Evolutionary conservation across 1,140 invertebrate species (phyloP).

Genomic region (Drosophila yakuba): DNA sequence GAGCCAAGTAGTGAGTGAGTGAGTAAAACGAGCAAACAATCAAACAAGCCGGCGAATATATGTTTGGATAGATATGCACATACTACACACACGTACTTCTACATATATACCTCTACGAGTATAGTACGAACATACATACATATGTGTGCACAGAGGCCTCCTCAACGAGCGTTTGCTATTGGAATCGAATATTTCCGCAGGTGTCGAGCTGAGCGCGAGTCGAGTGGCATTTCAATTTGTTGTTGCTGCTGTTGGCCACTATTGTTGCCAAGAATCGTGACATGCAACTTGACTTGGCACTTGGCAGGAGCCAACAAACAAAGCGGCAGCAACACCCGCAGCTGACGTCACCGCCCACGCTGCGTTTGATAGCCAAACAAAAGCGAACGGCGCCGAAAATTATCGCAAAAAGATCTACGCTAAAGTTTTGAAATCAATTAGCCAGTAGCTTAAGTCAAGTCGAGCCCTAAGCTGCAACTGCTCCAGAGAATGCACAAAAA

Average conservation of each 20-base stretch:
- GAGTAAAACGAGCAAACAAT: slow-evolving; percentile 44
- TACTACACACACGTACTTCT: not conserved
- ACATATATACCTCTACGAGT: too few relatives aligned
- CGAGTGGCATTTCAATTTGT: slow-evolving; percentile 76
- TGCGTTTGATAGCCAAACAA: slow-evolving; percentile 34
- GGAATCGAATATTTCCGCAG: slow-evolving; percentile 76
- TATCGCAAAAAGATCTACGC: slow-evolving; percentile 29
- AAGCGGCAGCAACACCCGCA: slow-evolving; percentile 36
- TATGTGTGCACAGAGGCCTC: slow-evolving; percentile 57
- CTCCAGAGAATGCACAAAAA: slow-evolving; percentile 3
- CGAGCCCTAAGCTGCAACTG: slow-evolving; percentile 40
- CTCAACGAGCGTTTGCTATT: slow-evolving; percentile 42
- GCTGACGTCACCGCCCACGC: slow-evolving; percentile 65
- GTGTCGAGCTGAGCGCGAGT: slow-evolving; percentile 63
- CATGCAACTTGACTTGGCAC: slow-evolving; percentile 77
- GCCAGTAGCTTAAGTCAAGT: slow-evolving; percentile 25
- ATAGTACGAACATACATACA: not conserved
- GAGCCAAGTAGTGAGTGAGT: slow-evolving; percentile 30
- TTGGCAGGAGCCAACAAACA: slow-evolving; percentile 69
- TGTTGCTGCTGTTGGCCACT: slow-evolving; percentile 43
- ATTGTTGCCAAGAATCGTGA: slow-evolving; percentile 74
- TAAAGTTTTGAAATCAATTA: slow-evolving; percentile 62
- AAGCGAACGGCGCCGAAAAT: slow-evolving; percentile 19
- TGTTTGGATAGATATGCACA: slow-evolving; percentile 14
- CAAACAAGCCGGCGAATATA: slow-evolving; percentile 38